These are phyloP conservation scores for Chaetops frenatus DNA, from an alignment of 2,113 vertebrate species.

Conservation along the genomic window DNA sequence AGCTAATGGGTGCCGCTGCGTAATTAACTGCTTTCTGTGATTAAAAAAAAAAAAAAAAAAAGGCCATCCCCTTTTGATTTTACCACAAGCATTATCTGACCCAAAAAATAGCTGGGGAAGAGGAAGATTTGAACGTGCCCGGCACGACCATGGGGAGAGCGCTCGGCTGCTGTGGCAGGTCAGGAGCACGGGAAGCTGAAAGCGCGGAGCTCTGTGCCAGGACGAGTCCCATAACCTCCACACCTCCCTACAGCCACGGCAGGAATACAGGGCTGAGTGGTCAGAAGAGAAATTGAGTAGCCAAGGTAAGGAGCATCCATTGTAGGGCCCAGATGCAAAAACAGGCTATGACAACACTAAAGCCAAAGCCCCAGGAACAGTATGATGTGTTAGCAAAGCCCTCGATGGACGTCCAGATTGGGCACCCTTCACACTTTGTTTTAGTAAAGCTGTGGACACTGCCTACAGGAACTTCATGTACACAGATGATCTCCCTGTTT, in stretches of 20 bases:
- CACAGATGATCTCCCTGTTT: not conserved
- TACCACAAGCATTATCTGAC: not conserved
- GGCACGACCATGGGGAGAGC: accelerated
- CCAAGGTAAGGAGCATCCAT: not conserved
- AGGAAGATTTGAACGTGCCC: not conserved
- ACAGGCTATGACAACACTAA: not conserved
- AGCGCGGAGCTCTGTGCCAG: accelerated
- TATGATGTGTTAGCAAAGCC: not conserved
- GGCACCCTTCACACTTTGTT: not conserved
- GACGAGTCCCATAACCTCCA: not conserved
- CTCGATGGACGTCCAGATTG: not conserved
- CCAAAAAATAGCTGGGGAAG: not conserved
- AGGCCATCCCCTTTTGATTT: not conserved
- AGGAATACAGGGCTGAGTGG: not conserved
- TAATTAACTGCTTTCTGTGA: not conserved
- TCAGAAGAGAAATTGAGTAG: not conserved
- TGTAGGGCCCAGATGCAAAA: not conserved
- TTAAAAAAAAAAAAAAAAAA: no score
- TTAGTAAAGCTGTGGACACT: not conserved
- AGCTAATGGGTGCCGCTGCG: not conserved
- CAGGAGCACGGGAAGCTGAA: not conserved
- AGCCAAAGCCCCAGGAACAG: not conserved
- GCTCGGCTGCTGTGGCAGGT: accelerated
- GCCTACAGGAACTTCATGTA: not conserved
- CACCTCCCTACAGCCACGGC: not conserved